Evolutionary conservation across 2,888 invertebrate genomes (phyloP).

Genomic region (Anodontia alba): DNA sequence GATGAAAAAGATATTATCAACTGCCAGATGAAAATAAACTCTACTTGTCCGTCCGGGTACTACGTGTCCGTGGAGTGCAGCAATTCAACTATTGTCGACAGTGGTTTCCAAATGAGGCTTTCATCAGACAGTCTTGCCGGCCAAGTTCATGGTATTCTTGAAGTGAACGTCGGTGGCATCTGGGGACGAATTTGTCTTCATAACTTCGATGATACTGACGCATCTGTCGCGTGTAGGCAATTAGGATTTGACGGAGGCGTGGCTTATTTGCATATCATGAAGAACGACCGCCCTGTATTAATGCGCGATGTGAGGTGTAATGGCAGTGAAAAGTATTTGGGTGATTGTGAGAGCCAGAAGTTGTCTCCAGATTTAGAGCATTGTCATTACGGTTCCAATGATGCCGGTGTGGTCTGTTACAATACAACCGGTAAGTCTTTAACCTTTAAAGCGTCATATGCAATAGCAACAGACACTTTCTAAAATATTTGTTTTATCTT

Average conservation of each 20-base stretch:
- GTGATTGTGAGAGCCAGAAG: conserved; percentile 61
- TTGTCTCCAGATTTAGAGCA: conserved; percentile 61
- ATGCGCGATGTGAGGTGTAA: conserved; percentile 70
- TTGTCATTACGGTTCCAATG: conserved; percentile 70
- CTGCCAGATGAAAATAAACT: conserved; percentile 59
- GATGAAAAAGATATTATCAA: conserved; percentile 63
- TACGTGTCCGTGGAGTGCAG: conserved; percentile 76
- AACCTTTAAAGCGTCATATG: no score
- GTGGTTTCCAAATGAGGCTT: conserved; percentile 63
- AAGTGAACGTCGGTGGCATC: conserved; percentile 89
- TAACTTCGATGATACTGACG: conserved; percentile 89
- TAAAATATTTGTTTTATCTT: background rate
- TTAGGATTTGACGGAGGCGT: conserved; percentile 75
- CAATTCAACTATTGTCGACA: conserved; percentile 60
- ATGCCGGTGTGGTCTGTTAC: conserved; percentile 77
- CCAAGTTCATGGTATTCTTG: conserved; percentile 85
- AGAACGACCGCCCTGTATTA: conserved; percentile 74
- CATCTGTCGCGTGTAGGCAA: conserved; percentile 86
- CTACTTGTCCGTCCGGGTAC: conserved; percentile 60
- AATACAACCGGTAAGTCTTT: conserved; percentile 63
- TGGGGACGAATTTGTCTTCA: conserved; percentile 92
- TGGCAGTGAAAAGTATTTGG: conserved; percentile 60
- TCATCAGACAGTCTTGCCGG: conserved; percentile 67
- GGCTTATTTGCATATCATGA: conserved; percentile 77
- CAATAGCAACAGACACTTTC: no score